Evolutionary conservation across 1,140 invertebrate species (phyloP), one percentile per base, ranked within the genome.

Genomic region (Pseudoatta argentina): DNA sequence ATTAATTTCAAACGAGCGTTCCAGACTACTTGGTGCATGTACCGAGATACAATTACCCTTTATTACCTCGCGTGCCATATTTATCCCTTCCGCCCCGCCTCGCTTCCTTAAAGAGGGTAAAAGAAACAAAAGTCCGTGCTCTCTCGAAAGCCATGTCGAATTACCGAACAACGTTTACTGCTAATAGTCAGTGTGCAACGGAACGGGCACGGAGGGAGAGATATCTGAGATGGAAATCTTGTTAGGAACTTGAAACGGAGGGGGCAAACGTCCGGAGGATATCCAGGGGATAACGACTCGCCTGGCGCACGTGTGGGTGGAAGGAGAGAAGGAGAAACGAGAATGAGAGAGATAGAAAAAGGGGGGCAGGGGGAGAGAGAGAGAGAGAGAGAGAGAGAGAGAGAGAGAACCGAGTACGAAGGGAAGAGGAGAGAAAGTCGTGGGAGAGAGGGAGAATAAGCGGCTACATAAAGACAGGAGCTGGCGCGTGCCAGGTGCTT

Each of bases 401-500:
- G 66, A 55, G 18, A 14, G 14, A 39, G 34, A 59, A 27, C 2
- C 39, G 39, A 44, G 10, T 44, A 44, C 10, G 48, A 24, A 18
- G 12, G 30, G 61, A 69, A 44, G 64, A 66, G 0, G 48, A 66
- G 76, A 53, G 69, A 79, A 1, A 51, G 39, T 55, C 85, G 44
- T 27, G 64, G 44, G 77, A 79, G 63, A 72, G 79, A 71, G 57
- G 66, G 83, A 86, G 87, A 79, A 88, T 88, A 88, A 89, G 87
- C 90, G 91, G 83, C 81, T 91, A 91, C 91, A 92, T 93, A 92
- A 91, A 93, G 93, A 93, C 92, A 92, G 92, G 91, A 91, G 92
- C 91, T 92, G 94, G 94, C 94, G 92, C 94, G 94, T 94, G 94
- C 94, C 94, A 94, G 94, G 94, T 94, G 94, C 92, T 94, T 93